Base-by-base conservation (phyloP, 2,888 invertebrate species). In the Beris chalybata region DNA sequence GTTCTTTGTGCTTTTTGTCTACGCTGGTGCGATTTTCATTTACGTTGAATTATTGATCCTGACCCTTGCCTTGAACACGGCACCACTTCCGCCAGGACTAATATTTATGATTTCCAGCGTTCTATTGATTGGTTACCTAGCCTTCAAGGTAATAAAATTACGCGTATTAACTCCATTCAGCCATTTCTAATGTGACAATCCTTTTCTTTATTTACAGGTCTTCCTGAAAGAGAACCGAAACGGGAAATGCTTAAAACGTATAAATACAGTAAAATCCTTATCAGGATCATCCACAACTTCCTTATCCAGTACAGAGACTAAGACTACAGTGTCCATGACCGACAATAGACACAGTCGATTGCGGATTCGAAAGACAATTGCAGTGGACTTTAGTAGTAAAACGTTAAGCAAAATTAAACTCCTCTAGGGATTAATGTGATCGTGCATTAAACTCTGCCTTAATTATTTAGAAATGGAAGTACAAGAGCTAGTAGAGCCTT, bases 381-480 rank as follows among this genome's bases (percentile, higher is more conserved):
- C 63, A 7, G 30, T 71, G 29, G 70, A 71, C 47, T 64, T 70
- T 4, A 61, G 66, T 30, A 59, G 64, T 29, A 70, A 68, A 58
- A 71, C 71, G 7, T 15, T 71, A 13, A 70, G 71, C 55, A 71
- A 71, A 70, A 67, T 71, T 4, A 71, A 71, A 67, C 48, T 71
- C 57, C 74, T 74, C 72, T 76, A 75, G 72, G 74, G 5, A 12
- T 29, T 22, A 22, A 12, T 11, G 53, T 12, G 53, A 53, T 2
- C 7, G 29, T 15, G 22, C 22, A 22, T 22, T 22, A 22, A 22
- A 22, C 22, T 22, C 22, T 53, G 53, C 29, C 53, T 53, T 48
- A 48, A 15, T 15, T 15, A 48, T 13, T 48, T 13, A 15, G 12
- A 56, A 43, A 56, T 15, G 43, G 43, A 56, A 56, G 56, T 56